Conservation (phyloP, 2,888 invertebrate species). For the Candidula unifasciata region DNA sequence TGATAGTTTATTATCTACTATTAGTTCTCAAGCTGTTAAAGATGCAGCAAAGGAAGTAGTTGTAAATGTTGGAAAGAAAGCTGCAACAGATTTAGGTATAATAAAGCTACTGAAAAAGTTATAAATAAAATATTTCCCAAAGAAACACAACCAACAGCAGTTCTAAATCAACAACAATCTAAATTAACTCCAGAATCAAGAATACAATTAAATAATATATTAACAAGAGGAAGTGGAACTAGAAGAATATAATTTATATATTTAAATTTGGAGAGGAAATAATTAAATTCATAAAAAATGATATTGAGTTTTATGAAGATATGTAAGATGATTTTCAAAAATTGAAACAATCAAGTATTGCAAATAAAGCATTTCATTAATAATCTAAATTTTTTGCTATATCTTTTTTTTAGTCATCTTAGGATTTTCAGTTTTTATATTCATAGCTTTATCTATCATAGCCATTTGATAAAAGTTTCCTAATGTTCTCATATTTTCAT, state of each 20-base stretch:
- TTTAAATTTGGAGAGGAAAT: not conserved
- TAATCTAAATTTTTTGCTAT: no score
- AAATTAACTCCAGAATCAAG: not conserved
- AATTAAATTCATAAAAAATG: no score
- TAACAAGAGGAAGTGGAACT: not conserved
- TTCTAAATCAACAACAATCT: no score
- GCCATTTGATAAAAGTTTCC: conserved; percentile 12
- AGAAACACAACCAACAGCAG: not conserved
- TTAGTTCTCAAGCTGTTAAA: not conserved
- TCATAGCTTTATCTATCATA: conserved; percentile 26
- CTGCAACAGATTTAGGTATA: not conserved
- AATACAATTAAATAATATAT: not conserved
- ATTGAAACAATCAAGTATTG: no score
- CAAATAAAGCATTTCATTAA: not conserved
- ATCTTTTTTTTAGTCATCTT: no score
- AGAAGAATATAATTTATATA: no score
- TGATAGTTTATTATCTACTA: not conserved
- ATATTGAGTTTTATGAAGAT: no score
- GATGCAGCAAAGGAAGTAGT: not conserved
- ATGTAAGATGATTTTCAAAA: no score
- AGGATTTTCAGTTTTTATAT: conserved; percentile 23
- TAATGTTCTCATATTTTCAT: conserved; percentile 21
- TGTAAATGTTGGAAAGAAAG: not conserved
- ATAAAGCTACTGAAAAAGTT: conserved; percentile 8
- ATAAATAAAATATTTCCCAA: not conserved